phyloP scores from a whole-genome alignment of 2,888 invertebrate species.

The Papilio protenor region DNA sequence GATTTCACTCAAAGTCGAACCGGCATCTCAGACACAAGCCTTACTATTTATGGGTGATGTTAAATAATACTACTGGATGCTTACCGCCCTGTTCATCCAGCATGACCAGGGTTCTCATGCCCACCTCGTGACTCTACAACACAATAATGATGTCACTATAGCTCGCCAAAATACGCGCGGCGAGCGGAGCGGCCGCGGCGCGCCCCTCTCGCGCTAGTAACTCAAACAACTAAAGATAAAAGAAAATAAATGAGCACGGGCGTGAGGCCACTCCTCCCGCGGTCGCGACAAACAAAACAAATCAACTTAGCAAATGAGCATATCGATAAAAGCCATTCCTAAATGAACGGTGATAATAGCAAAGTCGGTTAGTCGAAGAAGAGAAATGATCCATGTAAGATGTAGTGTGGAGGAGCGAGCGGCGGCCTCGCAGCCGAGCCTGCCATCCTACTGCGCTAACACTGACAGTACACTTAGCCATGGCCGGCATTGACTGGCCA shows the following conservation, averaged over 20 bases:
- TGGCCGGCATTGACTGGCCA: slow-evolving; percentile 68
- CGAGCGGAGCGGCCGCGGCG: slow-evolving; percentile 69
- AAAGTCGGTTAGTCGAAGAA: slow-evolving; percentile 74
- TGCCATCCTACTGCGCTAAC: slow-evolving; percentile 78
- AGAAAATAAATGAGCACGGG: slow-evolving; percentile 70
- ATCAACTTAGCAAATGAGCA: slow-evolving; percentile 80
- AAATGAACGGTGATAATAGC: slow-evolving; percentile 80
- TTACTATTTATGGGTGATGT: slow-evolving; percentile 81
- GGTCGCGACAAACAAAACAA: slow-evolving; percentile 65
- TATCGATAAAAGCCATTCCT: slow-evolving; percentile 80
- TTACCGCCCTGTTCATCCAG: slow-evolving; percentile 99
- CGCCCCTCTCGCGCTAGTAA: slow-evolving; percentile 67
- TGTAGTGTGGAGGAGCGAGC: slow-evolving; percentile 74
- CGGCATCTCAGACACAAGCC: slow-evolving; percentile 82
- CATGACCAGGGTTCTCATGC: slow-evolving; percentile 99
- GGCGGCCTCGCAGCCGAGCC: slow-evolving; percentile 73
- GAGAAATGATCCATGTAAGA: slow-evolving; percentile 77
- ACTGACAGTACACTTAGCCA: slow-evolving; percentile 81
- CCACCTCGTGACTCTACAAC: slow-evolving; percentile 99
- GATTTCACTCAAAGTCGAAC: slow-evolving; percentile 73
- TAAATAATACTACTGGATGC: slow-evolving; percentile 87
- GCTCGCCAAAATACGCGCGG: slow-evolving; percentile 80
- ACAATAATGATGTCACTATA: slow-evolving; percentile 85
- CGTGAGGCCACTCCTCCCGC: slow-evolving; percentile 59
- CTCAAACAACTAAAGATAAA: slow-evolving; percentile 77